These are phyloP conservation scores for Dipus sagitta DNA, from an alignment of 2,797 vertebrate species.

Conservation along the genomic window DNA sequence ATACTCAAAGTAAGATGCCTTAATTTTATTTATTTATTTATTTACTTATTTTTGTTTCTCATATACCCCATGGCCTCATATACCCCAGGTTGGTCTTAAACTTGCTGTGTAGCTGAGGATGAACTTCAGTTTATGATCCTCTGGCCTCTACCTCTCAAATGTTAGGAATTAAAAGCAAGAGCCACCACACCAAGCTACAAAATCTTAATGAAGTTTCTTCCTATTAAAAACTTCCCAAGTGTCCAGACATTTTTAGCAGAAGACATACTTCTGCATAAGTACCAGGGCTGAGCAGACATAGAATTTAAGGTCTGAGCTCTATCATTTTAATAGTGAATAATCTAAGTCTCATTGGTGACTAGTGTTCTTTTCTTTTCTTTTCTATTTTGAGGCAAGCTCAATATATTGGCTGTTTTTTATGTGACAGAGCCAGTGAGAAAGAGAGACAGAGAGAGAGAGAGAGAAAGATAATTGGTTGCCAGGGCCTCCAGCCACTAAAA, in stretches of 20 bases:
- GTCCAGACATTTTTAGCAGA: constrained; percentile 1
- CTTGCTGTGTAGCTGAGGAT: not conserved
- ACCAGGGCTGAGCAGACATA: not conserved
- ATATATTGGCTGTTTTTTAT: too few species aligned
- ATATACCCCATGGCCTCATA: not conserved
- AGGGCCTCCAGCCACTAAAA: too few species aligned
- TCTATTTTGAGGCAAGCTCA: too few species aligned
- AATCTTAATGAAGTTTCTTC: not conserved
- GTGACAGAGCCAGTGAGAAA: too few species aligned
- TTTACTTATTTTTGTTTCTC: too few species aligned
- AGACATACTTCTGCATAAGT: not conserved
- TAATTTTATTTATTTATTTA: not conserved
- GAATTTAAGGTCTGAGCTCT: not conserved
- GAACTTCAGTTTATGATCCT: not conserved
- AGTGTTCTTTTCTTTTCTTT: not conserved
- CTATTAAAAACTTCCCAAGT: not conserved
- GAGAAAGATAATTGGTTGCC: too few species aligned
- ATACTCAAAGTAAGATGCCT: not conserved
- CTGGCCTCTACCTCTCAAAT: not conserved
- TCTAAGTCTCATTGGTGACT: not conserved
- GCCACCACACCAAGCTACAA: not conserved
- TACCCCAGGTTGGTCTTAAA: not conserved
- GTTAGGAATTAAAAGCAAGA: not conserved
- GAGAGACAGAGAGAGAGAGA: too few species aligned
- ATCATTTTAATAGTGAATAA: not conserved